phyloP scores from a whole-genome alignment of 2,113 vertebrate genomes.

The Eudyptes chrysolophus region DNA sequence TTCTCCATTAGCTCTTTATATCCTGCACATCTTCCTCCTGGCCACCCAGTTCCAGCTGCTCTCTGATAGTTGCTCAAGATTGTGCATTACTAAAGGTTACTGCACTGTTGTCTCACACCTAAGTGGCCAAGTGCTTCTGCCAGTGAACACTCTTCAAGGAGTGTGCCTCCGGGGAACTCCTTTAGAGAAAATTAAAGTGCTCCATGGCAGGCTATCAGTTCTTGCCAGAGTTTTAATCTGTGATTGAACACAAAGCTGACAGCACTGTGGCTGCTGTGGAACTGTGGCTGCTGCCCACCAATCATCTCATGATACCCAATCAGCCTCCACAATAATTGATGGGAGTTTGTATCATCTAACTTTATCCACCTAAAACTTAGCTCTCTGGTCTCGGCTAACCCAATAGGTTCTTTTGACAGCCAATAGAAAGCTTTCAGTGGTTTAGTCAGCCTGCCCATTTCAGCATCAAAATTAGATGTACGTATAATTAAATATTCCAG shows the following conservation, averaged over 20 bases:
- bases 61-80: neutral
- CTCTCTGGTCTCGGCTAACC: neutral
- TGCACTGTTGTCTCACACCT: constrained; percentile 18
- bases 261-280: neutral
- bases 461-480: neutral
- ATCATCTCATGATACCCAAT: neutral
- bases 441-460: neutral
- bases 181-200: neutral
- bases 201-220: neutral
- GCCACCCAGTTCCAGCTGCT: neutral
- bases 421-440: neutral
- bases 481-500: neutral
- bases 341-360: neutral
- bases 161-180: neutral
- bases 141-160: neutral
- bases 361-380: neutral
- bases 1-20: constrained; percentile 20
- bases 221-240: neutral
- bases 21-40: neutral
- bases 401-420: neutral
- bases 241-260: neutral
- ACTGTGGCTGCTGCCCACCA: neutral
- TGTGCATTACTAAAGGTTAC: neutral
- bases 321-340: neutral
- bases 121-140: constrained; percentile 1